Evolutionary conservation across 2,113 vertebrate species (phyloP), one percentile per base, ranked within the genome.

Genomic region (Xenopus laevis): DNA sequence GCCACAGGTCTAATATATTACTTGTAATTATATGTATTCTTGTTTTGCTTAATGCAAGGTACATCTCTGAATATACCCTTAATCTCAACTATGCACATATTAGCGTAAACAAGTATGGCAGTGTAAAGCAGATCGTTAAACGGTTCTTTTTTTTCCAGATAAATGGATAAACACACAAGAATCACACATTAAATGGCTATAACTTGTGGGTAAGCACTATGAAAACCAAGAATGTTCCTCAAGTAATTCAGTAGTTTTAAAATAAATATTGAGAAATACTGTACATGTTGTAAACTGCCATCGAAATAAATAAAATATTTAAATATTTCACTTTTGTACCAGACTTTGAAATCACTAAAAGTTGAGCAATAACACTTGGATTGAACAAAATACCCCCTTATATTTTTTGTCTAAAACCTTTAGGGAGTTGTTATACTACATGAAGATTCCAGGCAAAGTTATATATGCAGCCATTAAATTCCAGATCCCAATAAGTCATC

Each of bases 191-290:
- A 40, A 40, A 9, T 40, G 17, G n/a, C 15, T 61, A 16, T 68
- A 46, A 21, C 61, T 33, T 13, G n/a, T 58, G 33, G n/a, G 7
- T 60, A 66, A 87, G 61, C 61, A 80, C 71, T 64, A 64, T 13
- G 46, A 50, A 45, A 47, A 40, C 33, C n/a, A 64, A 23, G 23
- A 52, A 40, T n/a, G 33, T 85, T 64, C 79, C 81, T 91, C 86
- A 91, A 90, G 88, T 90, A 90, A 85, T 83, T 82, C 58, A 84
- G 83, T 40, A 85, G 86, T 78, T 88, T 87, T 85, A 88, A 83
- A 27, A 0, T 80, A 80, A 82, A 80, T 67, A 77, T 65, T 81
- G 61, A 83, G 79, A 80, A 80, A 87, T 82, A 84, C 74, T 86
- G 83, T 84, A 80, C 78, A 86, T 67, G 78, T 77, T 84, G 78